Conservation (phyloP, 2,113 vertebrate species). For the Neomonachus schauinslandi region DNA sequence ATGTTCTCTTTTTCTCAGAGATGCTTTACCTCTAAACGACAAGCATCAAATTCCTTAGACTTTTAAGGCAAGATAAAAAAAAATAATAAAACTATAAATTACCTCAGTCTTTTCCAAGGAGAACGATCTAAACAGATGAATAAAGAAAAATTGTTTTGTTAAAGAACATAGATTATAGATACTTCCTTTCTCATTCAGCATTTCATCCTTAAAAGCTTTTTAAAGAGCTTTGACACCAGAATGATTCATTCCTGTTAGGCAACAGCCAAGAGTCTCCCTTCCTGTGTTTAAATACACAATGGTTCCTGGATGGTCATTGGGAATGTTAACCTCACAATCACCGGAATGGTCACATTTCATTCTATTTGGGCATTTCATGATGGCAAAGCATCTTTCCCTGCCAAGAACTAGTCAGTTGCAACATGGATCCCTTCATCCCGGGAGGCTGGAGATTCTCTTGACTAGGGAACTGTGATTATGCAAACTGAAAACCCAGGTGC, state of each 20-base stretch:
- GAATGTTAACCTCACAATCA: background rate
- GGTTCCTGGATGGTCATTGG: background rate
- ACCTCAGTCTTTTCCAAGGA: conserved; percentile 55
- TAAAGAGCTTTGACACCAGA: conserved; percentile 34
- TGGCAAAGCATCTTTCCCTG: background rate
- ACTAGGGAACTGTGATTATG: background rate
- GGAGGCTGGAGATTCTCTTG: background rate
- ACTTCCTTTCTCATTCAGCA: conserved; percentile 44
- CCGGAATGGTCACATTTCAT: background rate
- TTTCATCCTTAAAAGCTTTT: conserved; percentile 50
- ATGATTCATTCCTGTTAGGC: conserved; percentile 34
- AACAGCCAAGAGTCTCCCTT: background rate
- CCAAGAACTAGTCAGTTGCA: background rate
- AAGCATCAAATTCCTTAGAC: conserved; percentile 22
- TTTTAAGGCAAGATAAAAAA: conserved; percentile 56
- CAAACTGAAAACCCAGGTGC: conserved; percentile 8
- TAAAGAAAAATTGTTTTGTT: conserved; percentile 59
- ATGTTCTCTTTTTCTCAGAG: background rate
- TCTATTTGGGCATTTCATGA: background rate
- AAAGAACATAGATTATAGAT: background rate
- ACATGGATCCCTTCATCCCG: background rate
- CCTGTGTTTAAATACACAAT: conserved; percentile 46
- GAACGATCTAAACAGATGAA: conserved; percentile 38
- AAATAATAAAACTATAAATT: conserved; percentile 45
- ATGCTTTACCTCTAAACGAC: conserved; percentile 21